Base-by-base conservation (phyloP, 2,113 vertebrate species). In the Paracanthobrama guichenoti region DNA sequence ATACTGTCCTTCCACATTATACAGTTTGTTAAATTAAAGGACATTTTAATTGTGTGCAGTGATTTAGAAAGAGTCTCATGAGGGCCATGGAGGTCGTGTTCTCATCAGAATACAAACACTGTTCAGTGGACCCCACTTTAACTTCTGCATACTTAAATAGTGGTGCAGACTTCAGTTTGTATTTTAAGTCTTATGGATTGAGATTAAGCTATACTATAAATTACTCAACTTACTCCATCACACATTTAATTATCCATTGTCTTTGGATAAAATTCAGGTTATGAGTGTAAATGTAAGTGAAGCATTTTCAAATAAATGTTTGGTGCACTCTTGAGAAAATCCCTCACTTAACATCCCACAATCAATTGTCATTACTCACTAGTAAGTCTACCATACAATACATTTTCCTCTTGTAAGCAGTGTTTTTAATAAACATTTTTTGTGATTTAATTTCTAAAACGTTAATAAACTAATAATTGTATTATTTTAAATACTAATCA, bases 11-110 rank as follows among this genome's bases (percentile, higher is more conserved):
- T 53, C 73, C 48, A 53, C 48, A 53, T 75, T 28, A 28, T 28
- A 31, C 73, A 53, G 48, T 53, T 6, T 22, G 26, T 53, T 75
- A 53, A 53, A 75, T 31, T 6, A 48, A 72, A 28, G 12, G 2
- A 75, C 16, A 20, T 31, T 53, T 48, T 75, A 53, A 75, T 75
- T 75, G 73, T 53, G 73, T 75, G 73, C 46, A 75, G 73, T 53
- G 46, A 46, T 46, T 46, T 24, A 46, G 69, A 72, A 72, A 72
- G 42, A 75, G n/a, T 44, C 31, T 60, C 6, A 24, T 59, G 53
- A 42, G 76, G 73, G 55, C 3, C 4, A 3, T 74, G 44, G 75
- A 78, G 75, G 20, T 42, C 20, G 3, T n/a, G 75, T 13, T 31
- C 35, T n/a, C 5, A 16, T 39, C 53, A 14, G 31, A 3, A n/a